Evolutionary conservation across 2,113 vertebrate genomes (phyloP).

Genomic region (Trinectes maculatus): DNA sequence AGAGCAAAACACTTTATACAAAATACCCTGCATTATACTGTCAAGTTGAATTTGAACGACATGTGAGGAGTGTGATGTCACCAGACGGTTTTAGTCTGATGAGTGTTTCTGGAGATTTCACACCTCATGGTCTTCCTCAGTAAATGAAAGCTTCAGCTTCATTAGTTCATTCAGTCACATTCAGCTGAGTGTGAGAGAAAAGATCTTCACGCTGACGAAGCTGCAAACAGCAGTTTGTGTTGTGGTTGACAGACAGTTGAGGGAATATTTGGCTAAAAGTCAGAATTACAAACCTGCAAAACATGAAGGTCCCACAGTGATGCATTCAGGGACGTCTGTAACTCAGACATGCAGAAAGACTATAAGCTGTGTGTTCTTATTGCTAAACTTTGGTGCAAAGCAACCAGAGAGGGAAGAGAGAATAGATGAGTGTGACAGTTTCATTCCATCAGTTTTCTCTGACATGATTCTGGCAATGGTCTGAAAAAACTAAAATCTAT

Average conservation of each 20-base stretch:
- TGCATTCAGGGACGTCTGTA: neutral
- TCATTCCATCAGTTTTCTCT: too few relatives aligned
- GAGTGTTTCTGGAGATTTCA: neutral
- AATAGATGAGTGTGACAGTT: too few relatives aligned
- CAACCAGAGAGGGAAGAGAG: too few relatives aligned
- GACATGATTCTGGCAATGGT: too few relatives aligned
- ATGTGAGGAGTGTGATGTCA: slow-evolving; percentile 2
- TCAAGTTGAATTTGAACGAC: slow-evolving; percentile 12
- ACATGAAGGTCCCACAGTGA: neutral
- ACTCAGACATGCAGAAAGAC: too few relatives aligned
- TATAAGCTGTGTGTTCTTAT: too few relatives aligned
- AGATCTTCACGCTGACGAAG: too few relatives aligned
- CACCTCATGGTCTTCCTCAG: neutral
- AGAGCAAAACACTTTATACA: slow-evolving; percentile 58
- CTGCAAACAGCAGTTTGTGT: too few relatives aligned
- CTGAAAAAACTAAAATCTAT: too few relatives aligned
- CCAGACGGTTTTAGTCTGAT: slow-evolving; percentile 5
- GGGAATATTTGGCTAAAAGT: slow-evolving; percentile 37
- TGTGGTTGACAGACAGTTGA: slow-evolving; percentile 23
- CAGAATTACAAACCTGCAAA: slow-evolving; percentile 38
- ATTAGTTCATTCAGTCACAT: neutral
- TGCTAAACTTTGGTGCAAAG: too few relatives aligned
- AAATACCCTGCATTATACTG: slow-evolving; percentile 67
- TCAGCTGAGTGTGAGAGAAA: neutral
- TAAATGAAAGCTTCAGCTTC: neutral